These are phyloP conservation scores for Centropyge bicolor DNA, from an alignment of 2,797 vertebrate genomes.

Conservation along the genomic window DNA sequence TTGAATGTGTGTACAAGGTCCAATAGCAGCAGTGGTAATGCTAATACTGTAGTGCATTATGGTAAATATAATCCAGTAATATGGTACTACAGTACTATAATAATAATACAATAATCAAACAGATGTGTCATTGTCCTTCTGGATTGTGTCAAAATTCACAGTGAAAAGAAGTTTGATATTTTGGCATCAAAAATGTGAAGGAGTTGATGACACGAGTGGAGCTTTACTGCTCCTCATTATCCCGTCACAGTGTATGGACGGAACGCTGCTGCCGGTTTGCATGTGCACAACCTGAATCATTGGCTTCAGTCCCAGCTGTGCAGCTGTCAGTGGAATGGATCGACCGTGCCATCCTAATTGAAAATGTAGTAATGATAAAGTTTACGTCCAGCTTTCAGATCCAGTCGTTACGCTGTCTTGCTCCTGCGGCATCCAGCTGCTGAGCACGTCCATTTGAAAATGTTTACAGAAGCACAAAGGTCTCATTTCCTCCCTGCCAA, in stretches of 20 bases:
- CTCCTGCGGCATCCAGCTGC: conserved; percentile 40
- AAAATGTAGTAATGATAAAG: conserved; percentile 52
- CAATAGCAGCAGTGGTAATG: no score
- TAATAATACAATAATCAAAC: no score
- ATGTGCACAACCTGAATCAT: conserved; percentile 22
- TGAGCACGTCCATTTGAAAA: conserved; percentile 54
- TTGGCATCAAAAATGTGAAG: neutral
- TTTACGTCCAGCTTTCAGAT: conserved; percentile 56
- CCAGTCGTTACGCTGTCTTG: conserved; percentile 39
- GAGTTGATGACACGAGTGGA: neutral
- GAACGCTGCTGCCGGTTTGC: conserved; percentile 16
- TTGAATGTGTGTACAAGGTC: no score
- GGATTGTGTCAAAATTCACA: neutral
- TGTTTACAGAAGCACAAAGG: conserved; percentile 38
- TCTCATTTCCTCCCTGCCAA: neutral
- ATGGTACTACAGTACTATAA: no score
- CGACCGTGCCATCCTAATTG: conserved; percentile 53
- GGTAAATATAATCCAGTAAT: no score
- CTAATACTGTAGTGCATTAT: no score
- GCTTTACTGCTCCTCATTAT: neutral
- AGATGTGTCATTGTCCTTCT: neutral
- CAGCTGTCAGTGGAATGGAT: conserved; percentile 45
- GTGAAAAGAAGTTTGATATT: neutral
- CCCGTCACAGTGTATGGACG: neutral
- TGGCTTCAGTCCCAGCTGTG: conserved; percentile 54